A percentile compares a stretch with the other conserved stretches of the same genome.
phyloP scores from a whole-genome alignment of 1,140 invertebrate species.

The Achroia grisella region DNA sequence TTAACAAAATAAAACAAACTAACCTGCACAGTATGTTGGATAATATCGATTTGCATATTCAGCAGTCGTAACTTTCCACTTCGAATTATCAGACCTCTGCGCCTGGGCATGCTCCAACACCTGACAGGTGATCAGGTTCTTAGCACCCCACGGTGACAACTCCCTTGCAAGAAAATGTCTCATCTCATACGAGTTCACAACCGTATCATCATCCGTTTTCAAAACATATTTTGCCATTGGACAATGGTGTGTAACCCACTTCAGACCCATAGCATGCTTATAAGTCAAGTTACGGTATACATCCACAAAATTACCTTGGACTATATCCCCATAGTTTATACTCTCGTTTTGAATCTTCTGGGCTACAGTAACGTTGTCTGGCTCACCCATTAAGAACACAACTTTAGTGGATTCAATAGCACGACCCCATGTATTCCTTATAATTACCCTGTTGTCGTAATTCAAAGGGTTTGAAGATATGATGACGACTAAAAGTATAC shows the following conservation, averaged over 20 bases:
- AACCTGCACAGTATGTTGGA: slow-evolving; percentile 79
- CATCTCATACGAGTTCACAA: slow-evolving; percentile 81
- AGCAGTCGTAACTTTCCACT: slow-evolving; percentile 83
- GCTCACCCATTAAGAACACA: slow-evolving; percentile 82
- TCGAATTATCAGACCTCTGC: slow-evolving; percentile 79
- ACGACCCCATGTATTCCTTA: slow-evolving; percentile 81
- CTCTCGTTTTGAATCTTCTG: slow-evolving; percentile 78
- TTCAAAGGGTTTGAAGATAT: slow-evolving; percentile 82
- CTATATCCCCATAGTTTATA: slow-evolving; percentile 78
- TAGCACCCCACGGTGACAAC: slow-evolving; percentile 75
- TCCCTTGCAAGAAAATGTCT: slow-evolving; percentile 76
- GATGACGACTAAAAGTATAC: slow-evolving; percentile 76
- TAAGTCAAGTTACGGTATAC: slow-evolving; percentile 90
- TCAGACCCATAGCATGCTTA: slow-evolving; percentile 90
- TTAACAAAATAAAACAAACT: too few relatives aligned
- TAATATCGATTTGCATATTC: slow-evolving; percentile 81
- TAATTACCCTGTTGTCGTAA: slow-evolving; percentile 74
- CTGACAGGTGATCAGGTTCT: slow-evolving; percentile 77
- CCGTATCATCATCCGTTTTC: slow-evolving; percentile 87
- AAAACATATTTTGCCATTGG: slow-evolving; percentile 81
- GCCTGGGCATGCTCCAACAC: slow-evolving; percentile 62
- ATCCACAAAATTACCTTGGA: slow-evolving; percentile 87
- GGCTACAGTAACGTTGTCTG: slow-evolving; percentile 40
- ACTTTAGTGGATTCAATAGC: slow-evolving; percentile 61
- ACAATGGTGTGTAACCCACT: slow-evolving; percentile 84